Percentiles rank a stretch among this genome's conserved stretches.
Conservation (phyloP, 2,797 vertebrate genomes). For the Triplophysa yarkandensis region DNA sequence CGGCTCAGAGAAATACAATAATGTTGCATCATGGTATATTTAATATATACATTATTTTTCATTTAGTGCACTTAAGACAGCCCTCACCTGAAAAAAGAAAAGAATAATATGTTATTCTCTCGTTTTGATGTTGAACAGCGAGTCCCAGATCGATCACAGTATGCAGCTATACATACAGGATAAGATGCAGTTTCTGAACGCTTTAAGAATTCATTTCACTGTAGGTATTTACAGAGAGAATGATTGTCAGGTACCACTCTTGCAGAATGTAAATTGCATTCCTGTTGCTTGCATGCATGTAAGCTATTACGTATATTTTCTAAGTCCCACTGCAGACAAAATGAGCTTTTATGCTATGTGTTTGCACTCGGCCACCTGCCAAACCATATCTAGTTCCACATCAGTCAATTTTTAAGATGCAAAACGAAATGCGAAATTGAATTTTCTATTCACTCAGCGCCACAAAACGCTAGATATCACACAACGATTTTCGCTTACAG, state of each 20-base stretch:
- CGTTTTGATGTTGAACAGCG: constrained; percentile 30
- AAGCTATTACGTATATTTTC: constrained; percentile 11
- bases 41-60: constrained; percentile 6
- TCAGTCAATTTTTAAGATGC: not conserved
- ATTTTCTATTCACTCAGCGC: not conserved
- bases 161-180: not conserved
- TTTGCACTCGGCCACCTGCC: constrained; percentile 3
- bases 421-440: not conserved
- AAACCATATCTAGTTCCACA: not conserved
- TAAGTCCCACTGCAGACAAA: constrained; percentile 5
- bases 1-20: constrained; percentile 1
- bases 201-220: constrained; percentile 15
- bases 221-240: constrained; percentile 11
- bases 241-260: constrained; percentile 14
- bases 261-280: constrained; percentile 6
- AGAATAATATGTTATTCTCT: not conserved
- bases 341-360: not conserved
- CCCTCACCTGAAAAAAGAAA: constrained; percentile 9
- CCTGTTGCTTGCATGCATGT: not conserved
- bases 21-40: constrained; percentile 23
- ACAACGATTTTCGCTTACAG: too few species aligned
- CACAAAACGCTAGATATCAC: not conserved
- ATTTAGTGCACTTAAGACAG: constrained; percentile 3
- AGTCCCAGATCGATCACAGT: not conserved
- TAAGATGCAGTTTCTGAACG: constrained; percentile 6